A percentile compares a stretch with the other conserved stretches of the same genome.
Conservation (phyloP, 2,797 vertebrate genomes). For the Hippocampus kuda region DNA sequence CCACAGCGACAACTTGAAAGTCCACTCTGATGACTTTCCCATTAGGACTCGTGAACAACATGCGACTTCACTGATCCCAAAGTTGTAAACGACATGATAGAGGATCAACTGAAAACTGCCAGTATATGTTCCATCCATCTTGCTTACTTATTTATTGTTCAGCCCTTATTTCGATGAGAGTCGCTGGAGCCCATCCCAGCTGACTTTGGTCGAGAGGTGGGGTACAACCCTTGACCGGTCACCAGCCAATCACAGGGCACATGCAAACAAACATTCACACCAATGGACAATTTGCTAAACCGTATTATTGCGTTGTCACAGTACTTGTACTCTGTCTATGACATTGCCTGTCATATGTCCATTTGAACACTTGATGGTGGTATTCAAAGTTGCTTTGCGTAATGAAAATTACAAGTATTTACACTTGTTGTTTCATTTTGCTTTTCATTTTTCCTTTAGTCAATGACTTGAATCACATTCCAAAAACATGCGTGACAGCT, state of each 20-base stretch:
- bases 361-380: not conserved
- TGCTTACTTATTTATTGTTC: not conserved
- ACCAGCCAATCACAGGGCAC: not conserved
- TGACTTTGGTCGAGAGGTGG: not conserved
- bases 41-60: not conserved
- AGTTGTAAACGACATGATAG: not conserved
- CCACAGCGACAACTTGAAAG: conserved; percentile 1
- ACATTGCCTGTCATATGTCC: not conserved
- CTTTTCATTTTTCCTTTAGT: too few species aligned
- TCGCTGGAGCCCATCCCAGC: not conserved
- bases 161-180: not conserved
- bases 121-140: not conserved
- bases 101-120: not conserved
- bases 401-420: too few species aligned
- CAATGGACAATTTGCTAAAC: not conserved
- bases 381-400: not conserved
- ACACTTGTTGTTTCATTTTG: too few species aligned
- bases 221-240: not conserved
- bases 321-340: not conserved
- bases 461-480: too few species aligned
- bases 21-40: not conserved
- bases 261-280: not conserved
- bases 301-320: not conserved
- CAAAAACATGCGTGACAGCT: too few species aligned
- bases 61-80: not conserved